These are phyloP conservation scores for Helobdella robusta DNA, from an alignment of 2,888 invertebrate species.

Conservation along the genomic window DNA sequence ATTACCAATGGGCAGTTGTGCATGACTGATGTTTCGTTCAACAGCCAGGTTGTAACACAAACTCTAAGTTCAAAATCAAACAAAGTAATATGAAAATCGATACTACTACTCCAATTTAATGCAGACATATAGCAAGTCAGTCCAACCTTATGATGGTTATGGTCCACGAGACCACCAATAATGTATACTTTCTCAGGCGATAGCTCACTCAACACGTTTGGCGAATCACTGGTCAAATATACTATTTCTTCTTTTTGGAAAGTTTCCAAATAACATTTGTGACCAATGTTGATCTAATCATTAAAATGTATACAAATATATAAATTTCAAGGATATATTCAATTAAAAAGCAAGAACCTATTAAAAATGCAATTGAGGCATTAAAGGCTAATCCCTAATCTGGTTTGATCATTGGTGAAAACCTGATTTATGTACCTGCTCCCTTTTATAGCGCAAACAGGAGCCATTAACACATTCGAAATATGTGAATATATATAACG, in stretches of 20 bases:
- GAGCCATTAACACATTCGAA: no score
- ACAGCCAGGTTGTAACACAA: conserved; percentile 72
- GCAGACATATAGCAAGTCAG: not conserved
- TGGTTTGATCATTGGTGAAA: no score
- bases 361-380: no score
- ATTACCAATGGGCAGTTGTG: conserved; percentile 74
- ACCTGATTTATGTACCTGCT: no score
- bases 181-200: conserved; percentile 74
- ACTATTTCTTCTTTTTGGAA: conserved; percentile 69
- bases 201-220: conserved; percentile 63
- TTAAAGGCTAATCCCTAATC: no score
- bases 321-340: no score
- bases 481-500: no score
- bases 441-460: no score
- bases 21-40: conserved; percentile 66
- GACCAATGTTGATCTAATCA: conserved; percentile 15
- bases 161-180: conserved; percentile 94
- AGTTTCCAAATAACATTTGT: conserved; percentile 48
- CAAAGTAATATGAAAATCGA: not conserved
- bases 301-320: conserved; percentile 3
- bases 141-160: conserved; percentile 72
- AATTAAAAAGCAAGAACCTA: no score
- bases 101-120: not conserved
- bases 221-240: conserved; percentile 87
- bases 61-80: conserved; percentile 55